Percentiles rank a stretch among this genome's conserved stretches.
phyloP scores from a whole-genome alignment of 2,113 vertebrate species.

The Clarias macrocephalus region DNA sequence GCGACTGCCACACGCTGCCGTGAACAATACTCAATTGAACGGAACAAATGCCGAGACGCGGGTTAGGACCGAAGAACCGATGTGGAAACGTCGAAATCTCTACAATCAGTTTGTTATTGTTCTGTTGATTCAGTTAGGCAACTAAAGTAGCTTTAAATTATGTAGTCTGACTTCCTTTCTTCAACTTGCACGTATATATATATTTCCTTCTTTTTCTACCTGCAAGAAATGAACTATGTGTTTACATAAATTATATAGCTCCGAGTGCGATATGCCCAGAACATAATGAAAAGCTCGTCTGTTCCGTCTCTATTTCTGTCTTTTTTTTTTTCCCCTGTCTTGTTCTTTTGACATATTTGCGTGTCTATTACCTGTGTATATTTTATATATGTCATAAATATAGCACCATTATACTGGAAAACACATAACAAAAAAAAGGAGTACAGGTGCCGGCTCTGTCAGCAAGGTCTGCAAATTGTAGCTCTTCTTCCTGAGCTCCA shows the following conservation, averaged over 20 bases:
- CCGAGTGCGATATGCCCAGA: not conserved
- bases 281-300: not conserved
- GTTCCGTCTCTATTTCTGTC: not conserved
- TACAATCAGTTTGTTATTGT: constrained; percentile 25
- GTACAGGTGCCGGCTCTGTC: not conserved
- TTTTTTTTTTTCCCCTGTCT: not conserved
- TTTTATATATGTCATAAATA: too few species aligned
- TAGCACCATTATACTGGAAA: not conserved
- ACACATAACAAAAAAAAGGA: not conserved
- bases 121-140: not conserved
- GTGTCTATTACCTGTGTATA: not conserved
- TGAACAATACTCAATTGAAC: constrained; percentile 27
- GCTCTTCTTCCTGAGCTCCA: not conserved
- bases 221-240: not conserved
- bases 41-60: not conserved
- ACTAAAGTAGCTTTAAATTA: constrained; percentile 24
- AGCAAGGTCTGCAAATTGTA: not conserved
- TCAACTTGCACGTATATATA: too few species aligned
- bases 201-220: not conserved
- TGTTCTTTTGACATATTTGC: not conserved
- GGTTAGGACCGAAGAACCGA: not conserved
- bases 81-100: not conserved
- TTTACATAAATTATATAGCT: constrained; percentile 1
- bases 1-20: not conserved
- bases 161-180: not conserved